Evolutionary conservation across 2,113 vertebrate genomes (phyloP).

Genomic region (Glareola pratincola): DNA sequence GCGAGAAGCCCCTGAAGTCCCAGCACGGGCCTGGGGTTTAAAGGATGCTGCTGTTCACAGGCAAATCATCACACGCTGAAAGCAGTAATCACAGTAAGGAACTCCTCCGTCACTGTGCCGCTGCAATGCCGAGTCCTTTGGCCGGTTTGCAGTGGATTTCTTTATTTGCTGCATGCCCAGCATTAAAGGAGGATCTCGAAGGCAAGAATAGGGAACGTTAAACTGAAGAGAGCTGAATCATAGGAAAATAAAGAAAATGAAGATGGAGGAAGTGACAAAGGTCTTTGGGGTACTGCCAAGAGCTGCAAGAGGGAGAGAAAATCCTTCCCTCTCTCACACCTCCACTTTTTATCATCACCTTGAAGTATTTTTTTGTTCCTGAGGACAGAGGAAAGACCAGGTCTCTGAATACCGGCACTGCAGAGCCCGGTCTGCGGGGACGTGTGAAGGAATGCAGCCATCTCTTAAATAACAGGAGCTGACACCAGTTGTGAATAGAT

Average conservation of each 20-base stretch:
- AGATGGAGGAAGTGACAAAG: background rate
- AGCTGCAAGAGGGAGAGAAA: background rate
- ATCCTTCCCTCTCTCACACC: background rate
- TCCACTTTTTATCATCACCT: background rate
- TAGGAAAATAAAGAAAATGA: background rate
- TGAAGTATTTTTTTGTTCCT: background rate
- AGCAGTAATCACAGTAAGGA: background rate
- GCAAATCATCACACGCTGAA: rapidly evolving
- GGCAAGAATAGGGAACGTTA: background rate
- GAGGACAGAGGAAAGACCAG: background rate
- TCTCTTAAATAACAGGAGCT: slow-evolving; percentile 14
- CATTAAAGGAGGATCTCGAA: background rate
- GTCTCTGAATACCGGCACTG: background rate
- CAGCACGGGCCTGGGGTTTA: background rate
- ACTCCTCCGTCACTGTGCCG: background rate
- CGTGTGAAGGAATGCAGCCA: background rate
- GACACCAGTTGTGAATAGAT: slow-evolving; percentile 36
- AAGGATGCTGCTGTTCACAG: background rate
- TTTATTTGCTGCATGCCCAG: background rate
- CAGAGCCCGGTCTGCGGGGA: background rate
- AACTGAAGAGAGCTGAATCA: background rate
- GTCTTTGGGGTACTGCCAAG: background rate
- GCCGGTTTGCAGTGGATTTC: background rate
- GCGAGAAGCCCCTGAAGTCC: background rate
- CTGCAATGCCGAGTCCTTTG: background rate